phyloP scores from a whole-genome alignment of 2,888 invertebrate genomes.

The Clepsis dumicolana region DNA sequence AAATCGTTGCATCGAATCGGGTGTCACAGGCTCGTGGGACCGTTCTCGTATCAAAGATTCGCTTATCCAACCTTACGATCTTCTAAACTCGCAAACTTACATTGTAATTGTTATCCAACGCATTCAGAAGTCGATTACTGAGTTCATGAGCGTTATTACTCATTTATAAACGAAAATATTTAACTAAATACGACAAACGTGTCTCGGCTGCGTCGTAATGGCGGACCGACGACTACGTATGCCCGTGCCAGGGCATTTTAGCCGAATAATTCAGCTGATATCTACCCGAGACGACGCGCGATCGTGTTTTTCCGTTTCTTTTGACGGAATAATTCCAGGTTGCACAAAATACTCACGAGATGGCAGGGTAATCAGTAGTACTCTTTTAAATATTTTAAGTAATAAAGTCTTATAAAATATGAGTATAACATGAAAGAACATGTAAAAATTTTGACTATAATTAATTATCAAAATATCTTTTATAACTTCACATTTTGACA shows the following conservation, averaged over 20 bases:
- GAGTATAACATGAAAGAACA: too few relatives aligned
- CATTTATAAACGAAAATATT: conserved; percentile 90
- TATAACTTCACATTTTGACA: not conserved
- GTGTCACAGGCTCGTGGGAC: conserved; percentile 84
- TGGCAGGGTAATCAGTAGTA: conserved; percentile 52
- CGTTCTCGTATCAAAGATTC: conserved; percentile 78
- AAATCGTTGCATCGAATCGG: conserved; percentile 79
- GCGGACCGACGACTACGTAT: conserved; percentile 87
- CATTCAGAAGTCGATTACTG: conserved; percentile 98
- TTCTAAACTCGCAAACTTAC: conserved; percentile 91
- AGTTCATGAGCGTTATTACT: conserved; percentile 95
- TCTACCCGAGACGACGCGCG: conserved; percentile 84
- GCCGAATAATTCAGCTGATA: conserved; percentile 87
- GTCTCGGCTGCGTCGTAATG: conserved; percentile 87
- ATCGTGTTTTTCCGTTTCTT: conserved; percentile 87
- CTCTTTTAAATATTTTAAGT: conserved; percentile 20
- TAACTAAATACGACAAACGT: conserved; percentile 87
- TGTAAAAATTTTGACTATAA: not conserved
- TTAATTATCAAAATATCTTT: not conserved
- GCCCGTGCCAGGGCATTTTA: conserved; percentile 87
- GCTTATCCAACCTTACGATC: conserved; percentile 72
- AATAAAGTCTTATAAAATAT: not conserved
- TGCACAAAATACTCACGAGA: conserved; percentile 58
- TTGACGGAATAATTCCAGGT: conserved; percentile 74
- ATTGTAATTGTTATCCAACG: conserved; percentile 99